Conservation (phyloP, 2,113 vertebrate species). For the Oncorhynchus clarkii region DNA sequence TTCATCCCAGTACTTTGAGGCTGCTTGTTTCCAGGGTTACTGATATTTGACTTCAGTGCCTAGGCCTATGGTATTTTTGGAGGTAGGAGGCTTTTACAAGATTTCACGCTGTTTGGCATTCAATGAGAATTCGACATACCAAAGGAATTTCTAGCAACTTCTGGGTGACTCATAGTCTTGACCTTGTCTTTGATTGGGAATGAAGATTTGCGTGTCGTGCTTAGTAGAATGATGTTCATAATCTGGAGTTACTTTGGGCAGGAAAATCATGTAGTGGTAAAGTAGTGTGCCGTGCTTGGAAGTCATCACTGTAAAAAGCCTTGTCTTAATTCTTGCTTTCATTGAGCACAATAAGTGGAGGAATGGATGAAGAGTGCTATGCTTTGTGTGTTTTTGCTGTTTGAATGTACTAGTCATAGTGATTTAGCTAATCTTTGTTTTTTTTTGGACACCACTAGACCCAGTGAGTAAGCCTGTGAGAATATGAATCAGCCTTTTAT, state of each 20-base stretch:
- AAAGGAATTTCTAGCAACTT: conserved; percentile 24
- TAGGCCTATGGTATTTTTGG: background rate
- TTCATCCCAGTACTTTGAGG: no score
- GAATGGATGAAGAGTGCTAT: no score
- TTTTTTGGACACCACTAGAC: no score
- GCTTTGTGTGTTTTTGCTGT: no score
- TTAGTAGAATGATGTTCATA: background rate
- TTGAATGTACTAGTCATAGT: no score
- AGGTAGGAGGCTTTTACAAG: conserved; percentile 63
- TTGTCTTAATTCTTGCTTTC: no score
- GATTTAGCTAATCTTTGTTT: no score
- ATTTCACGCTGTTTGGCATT: conserved; percentile 20
- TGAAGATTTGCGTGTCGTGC: background rate
- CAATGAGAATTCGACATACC: conserved; percentile 10
- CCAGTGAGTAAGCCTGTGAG: background rate
- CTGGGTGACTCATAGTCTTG: conserved; percentile 16
- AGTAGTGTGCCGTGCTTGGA: no score
- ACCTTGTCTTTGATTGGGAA: conserved; percentile 7
- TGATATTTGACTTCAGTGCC: background rate
- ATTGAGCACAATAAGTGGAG: no score
- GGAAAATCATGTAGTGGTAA: no score
- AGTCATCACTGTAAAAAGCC: no score
- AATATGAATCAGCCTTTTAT: background rate
- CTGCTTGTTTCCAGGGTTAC: background rate
- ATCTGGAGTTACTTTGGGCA: no score